Base-by-base conservation (phyloP, 2,113 vertebrate species). In the Apistogramma diplotaenia region DNA sequence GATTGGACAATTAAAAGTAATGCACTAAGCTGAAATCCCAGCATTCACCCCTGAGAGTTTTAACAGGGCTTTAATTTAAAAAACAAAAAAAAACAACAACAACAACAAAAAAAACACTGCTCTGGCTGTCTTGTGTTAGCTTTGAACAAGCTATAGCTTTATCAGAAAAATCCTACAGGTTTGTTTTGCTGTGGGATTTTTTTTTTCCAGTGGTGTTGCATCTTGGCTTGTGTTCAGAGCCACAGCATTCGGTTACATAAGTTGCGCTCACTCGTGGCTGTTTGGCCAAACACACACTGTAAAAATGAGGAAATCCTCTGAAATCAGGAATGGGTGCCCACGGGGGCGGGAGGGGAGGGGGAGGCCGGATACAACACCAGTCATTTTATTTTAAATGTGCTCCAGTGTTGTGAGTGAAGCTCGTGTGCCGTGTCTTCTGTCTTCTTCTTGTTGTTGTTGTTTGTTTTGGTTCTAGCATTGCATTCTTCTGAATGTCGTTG, bases 41-140 rank as follows among this genome's bases (percentile, higher is more conserved):
- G 56, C 6, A 16, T 53, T 43, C 19, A 43, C 59, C 82, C 79
- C 61, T 10, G 51, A 83, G 78, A 35, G 70, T 79, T 87, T 85
- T 65, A 62, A 77, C 82, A 73, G 51, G 73, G 71, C 84, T 86
- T 75, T 85, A 83, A 88, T 87, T 57, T 55, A 60, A 43, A 16
- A 46, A 46, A 7, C 23, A 56, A 78, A 5, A 56, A 76, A 72
- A 53, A 33, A 35, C 37, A 62, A 84, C 70, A 78, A 5, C 40
- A 76, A 71, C 43, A 33, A 49, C 31, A 62, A 84, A 74, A 61
- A 85, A 86, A 89, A 83, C 88, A 90, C 91, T 93, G 89, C 86
- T 81, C 86, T 84, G 72, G 27, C 57, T 89, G 79, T 93, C 95
- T 81, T 88, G 76, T 89, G 73, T 90, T 78, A 82, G 78, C 85